A percentile compares a stretch with the other conserved stretches of the same genome.
These are phyloP conservation scores for Pyrocephalus nanus DNA, from an alignment of 2,797 vertebrate species.

Conservation along the genomic window DNA sequence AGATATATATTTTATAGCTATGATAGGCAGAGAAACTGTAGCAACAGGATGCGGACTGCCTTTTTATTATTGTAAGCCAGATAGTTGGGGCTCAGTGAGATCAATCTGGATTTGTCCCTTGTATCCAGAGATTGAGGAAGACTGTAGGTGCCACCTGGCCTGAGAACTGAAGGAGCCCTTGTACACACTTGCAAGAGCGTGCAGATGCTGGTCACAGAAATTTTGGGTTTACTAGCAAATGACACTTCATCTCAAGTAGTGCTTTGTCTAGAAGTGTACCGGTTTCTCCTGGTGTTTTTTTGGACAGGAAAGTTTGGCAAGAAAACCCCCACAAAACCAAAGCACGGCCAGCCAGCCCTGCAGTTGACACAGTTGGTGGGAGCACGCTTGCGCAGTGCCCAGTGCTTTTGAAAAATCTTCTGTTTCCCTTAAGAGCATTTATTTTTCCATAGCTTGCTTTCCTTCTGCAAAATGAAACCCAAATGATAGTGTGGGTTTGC, in stretches of 20 bases:
- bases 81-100: not conserved
- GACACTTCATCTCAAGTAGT: not conserved
- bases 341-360: not conserved
- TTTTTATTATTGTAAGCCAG: not conserved
- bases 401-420: not conserved
- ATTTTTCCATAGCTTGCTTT: conserved; percentile 3
- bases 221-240: not conserved
- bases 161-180: not conserved
- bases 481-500: not conserved
- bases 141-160: not conserved
- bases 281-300: not conserved
- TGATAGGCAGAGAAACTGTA: not conserved
- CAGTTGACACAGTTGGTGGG: not conserved
- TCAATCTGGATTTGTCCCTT: not conserved
- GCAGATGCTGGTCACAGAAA: not conserved
- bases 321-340: not conserved
- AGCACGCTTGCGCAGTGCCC: fast-evolving
- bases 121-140: not conserved
- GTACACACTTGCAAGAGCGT: not conserved
- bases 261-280: not conserved
- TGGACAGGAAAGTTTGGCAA: not conserved
- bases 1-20: not conserved
- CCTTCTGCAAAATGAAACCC: not conserved
- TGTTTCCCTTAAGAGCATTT: not conserved
- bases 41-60: not conserved